Evolutionary conservation across 2,113 vertebrate genomes (phyloP).

Genomic region (Arizona elegans): DNA sequence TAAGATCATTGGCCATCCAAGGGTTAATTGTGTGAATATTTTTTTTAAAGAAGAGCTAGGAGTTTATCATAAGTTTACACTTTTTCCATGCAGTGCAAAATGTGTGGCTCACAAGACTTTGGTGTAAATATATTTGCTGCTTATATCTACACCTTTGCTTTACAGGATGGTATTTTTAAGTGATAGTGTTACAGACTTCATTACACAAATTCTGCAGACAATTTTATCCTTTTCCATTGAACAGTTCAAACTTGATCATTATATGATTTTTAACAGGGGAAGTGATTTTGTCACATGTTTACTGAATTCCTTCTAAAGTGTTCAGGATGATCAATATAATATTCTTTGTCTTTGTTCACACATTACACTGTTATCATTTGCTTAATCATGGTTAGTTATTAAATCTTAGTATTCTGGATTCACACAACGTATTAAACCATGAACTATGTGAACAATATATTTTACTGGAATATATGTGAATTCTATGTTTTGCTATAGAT

Average conservation of each 20-base stretch:
- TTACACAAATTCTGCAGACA: neutral
- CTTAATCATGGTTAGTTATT: neutral
- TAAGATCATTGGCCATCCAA: neutral
- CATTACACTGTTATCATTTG: neutral
- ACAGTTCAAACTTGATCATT: conserved; percentile 14
- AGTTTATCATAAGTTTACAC: neutral
- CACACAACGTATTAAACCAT: neutral
- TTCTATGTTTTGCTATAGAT: neutral
- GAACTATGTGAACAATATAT: neutral
- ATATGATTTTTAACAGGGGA: neutral
- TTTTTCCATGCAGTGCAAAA: neutral
- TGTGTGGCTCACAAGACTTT: conserved; percentile 14
- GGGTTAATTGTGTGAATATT: neutral
- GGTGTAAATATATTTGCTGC: conserved; percentile 37
- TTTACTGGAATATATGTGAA: neutral
- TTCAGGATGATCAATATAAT: neutral
- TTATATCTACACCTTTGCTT: conserved; percentile 39
- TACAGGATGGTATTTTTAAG: neutral
- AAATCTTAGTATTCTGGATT: neutral
- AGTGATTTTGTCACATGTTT: neutral
- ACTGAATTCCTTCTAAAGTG: neutral
- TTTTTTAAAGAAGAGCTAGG: neutral
- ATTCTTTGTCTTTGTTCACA: neutral
- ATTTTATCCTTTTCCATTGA: neutral
- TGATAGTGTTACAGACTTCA: neutral